Base-by-base conservation (phyloP, 2,888 invertebrate genomes). In the Osmoderma eremita region DNA sequence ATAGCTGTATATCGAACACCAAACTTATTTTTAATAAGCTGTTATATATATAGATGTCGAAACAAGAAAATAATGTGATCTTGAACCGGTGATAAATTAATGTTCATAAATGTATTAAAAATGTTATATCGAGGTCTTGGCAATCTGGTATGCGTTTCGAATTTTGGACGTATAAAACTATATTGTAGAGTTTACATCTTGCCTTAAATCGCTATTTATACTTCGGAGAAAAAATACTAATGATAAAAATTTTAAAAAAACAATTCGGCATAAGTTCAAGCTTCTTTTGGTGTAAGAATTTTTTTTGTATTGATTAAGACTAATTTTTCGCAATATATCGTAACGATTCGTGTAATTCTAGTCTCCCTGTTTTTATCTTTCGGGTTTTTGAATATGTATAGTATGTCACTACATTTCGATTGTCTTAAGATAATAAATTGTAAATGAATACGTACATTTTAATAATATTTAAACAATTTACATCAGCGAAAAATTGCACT, bases 1-100 rank as follows among this genome's bases (percentile, higher is more conserved):
- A 30, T 30, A 30, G 30, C 30, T 8, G 30, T 30, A 30, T 6
- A 10, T 30, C 10, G 30, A 30, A 30, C 30, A 30, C 30, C 30
- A 30, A 30, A 30, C 30, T 30, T 30, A 30, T 30, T 30, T 30
- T 30, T 30, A 30, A 30, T 30, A 30, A 30, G 24, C 30, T 30
- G 30, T 30, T 30, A 30, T 30, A 30, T 30, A 30, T 30, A 30
- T 30, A 30, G 10, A 30, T 30, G 30, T 30, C 30, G 10, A 53
- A 53, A 15, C 30, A 38, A 17, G 30, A 53, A 53, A 53, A 22
- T 41, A 24, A 42, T 58, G 56, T 58, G 56, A 58, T 58, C 42
- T 38, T 58, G 41, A 41, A 58, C 15, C 56, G 42, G 56, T 58
- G 56, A 58, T 58, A 58, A 58, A 30, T 30, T 30, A 30, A 30